Base-by-base conservation (phyloP, 2,888 invertebrate genomes). In the Diaprepes abbreviatus region DNA sequence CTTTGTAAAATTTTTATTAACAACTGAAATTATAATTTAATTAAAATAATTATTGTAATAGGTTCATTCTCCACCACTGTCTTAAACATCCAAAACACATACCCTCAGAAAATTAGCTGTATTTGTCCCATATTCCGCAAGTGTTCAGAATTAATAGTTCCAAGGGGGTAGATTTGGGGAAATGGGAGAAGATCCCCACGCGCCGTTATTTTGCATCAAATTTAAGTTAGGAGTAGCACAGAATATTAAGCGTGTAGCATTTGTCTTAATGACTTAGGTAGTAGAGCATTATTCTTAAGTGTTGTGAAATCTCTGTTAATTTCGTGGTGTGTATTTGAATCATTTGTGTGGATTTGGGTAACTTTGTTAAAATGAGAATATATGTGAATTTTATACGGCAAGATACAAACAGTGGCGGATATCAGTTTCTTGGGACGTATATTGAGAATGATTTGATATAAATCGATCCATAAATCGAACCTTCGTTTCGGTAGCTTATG, bases 231-330 rank as follows among this genome's bases (percentile, higher is more conserved):
- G 48, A 57, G 55, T 55, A 54, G 68, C 63, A 57, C 48, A 58
- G 69, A 64, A 69, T 69, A 69, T 69, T 64, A 69, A 69, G 36
- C 63, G 55, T 28, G 63, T 54, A 45, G 57, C 57, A 68, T 68
- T 68, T 68, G 68, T 68, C 69, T 69, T 69, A 69, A 69, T 69
- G 69, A 69, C 69, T 69, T 69, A 69, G 70, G 70, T 65, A 52
- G 70, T 35, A 63, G 65, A 65, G 70, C 65, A 66, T 70, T 70
- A 70, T 70, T 70, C 70, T 70, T 70, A 70, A 70, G 70, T 65
- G 65, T 58, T 58, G 52, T 52, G 69, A 59, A 64, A 69, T 69
- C 69, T 63, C 58, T 70, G 70, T 70, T 70, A 70, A 70, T 70
- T 70, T 70, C 60, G 60, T 45, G 70, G 65, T 60, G 60, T 66